Evolutionary conservation across 2,113 vertebrate genomes (phyloP).

Genomic region (Jaculus jaculus): DNA sequence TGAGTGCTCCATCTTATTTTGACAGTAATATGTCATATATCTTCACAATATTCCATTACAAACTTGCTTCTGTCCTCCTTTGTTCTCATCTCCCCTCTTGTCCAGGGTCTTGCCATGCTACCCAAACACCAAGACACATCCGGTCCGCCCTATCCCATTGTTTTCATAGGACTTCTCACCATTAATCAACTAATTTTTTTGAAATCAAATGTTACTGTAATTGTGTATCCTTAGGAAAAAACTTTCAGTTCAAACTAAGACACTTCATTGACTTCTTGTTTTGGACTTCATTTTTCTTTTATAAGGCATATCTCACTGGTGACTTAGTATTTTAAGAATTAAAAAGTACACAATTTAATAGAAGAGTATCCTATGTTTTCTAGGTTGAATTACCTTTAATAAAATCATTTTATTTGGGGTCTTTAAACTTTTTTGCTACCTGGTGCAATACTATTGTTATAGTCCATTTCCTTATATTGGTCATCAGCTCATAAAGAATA

Average conservation of each 20-base stretch:
- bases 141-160: background rate
- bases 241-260: background rate
- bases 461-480: background rate
- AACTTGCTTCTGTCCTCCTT: background rate
- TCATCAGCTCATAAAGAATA: slow-evolving; percentile 19
- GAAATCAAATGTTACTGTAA: slow-evolving; percentile 2
- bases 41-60: background rate
- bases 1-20: slow-evolving; percentile 9
- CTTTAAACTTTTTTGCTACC: background rate
- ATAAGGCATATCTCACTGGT: background rate
- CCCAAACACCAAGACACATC: background rate
- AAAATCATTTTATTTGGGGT: background rate
- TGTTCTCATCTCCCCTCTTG: background rate
- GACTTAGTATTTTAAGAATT: slow-evolving; percentile 38
- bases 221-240: slow-evolving; percentile 20
- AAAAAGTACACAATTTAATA: background rate
- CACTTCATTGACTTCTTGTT: slow-evolving; percentile 33
- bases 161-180: background rate
- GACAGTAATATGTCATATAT: background rate
- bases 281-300: slow-evolving; percentile 34
- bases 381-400: background rate
- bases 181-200: background rate
- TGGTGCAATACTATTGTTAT: background rate
- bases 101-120: background rate
- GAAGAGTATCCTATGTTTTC: slow-evolving; percentile 16